Percentiles rank a stretch among this genome's conserved stretches.
Conservation (phyloP, 2,888 invertebrate genomes). For the Graphium colonna region DNA sequence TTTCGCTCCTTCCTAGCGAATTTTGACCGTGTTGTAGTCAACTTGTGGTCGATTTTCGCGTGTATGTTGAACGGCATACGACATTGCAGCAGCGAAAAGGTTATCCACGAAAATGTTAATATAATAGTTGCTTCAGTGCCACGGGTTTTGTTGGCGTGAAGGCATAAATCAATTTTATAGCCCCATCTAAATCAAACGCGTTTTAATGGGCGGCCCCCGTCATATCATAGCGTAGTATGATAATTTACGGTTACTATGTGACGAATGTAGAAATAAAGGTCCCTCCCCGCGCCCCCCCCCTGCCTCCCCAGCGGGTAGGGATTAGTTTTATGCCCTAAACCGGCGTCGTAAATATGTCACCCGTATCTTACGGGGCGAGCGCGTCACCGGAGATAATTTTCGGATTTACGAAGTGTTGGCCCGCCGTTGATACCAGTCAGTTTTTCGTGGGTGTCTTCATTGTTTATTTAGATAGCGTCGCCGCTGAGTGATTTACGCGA, state of each 20-base stretch:
- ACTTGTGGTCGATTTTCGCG: constrained; percentile 34
- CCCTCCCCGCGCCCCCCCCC: constrained; percentile 44
- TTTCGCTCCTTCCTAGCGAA: constrained; percentile 28
- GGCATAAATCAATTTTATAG: constrained; percentile 81
- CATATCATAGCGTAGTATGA: constrained; percentile 81
- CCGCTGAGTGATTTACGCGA: constrained; percentile 21
- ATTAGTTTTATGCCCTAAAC: constrained; percentile 77
- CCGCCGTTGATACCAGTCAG: constrained; percentile 30
- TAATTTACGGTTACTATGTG: constrained; percentile 81
- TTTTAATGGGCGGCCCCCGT: constrained; percentile 81
- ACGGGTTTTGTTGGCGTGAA: constrained; percentile 80
- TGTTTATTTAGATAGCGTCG: constrained; percentile 41
- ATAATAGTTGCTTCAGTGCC: constrained; percentile 79
- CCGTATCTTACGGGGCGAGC: constrained; percentile 63
- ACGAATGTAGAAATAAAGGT: constrained; percentile 81
- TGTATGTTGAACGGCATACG: constrained; percentile 41
- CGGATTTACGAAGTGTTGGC: constrained; percentile 62
- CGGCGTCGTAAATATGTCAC: constrained; percentile 76
- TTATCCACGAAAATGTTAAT: constrained; percentile 81
- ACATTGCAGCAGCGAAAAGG: constrained; percentile 62
- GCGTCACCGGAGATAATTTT: constrained; percentile 71
- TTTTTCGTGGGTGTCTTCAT: constrained; percentile 37
- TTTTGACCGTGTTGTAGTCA: constrained; percentile 22
- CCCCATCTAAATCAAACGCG: constrained; percentile 81
- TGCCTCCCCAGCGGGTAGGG: constrained; percentile 45